Percentiles rank a stretch among this genome's conserved stretches.
phyloP scores from a whole-genome alignment of 1,140 invertebrate species.

The Rhynchophorus ferrugineus region DNA sequence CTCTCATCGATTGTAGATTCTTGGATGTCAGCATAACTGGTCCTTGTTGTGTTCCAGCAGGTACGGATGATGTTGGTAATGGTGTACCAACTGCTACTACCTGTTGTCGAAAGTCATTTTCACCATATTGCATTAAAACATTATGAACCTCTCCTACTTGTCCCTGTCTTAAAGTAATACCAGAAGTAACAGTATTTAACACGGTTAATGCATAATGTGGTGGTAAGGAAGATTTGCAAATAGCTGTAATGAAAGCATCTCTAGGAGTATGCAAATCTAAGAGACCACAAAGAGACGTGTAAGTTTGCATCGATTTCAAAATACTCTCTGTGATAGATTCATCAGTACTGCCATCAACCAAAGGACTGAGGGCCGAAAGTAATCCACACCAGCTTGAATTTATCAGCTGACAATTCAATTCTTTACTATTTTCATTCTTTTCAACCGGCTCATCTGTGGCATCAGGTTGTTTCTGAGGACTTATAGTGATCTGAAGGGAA shows the following conservation, averaged over 20 bases:
- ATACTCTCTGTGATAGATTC: constrained; percentile 84
- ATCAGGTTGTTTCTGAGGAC: constrained; percentile 43
- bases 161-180: constrained; percentile 40
- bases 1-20: constrained; percentile 93
- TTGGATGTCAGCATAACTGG: constrained; percentile 98
- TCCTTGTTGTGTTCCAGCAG: constrained; percentile 73
- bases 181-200: constrained; percentile 56
- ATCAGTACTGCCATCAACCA: constrained; percentile 93
- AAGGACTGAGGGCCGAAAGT: constrained; percentile 79
- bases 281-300: constrained; percentile 71
- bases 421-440: constrained; percentile 46
- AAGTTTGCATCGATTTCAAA: constrained; percentile 82
- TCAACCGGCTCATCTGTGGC: constrained; percentile 27
- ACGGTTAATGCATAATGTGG: constrained; percentile 90
- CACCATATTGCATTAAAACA: constrained; percentile 40
- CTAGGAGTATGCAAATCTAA: constrained; percentile 65
- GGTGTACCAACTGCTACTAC: constrained; percentile 92
- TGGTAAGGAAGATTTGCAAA: constrained; percentile 91
- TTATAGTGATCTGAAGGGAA: constrained; percentile 65
- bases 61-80: constrained; percentile 73
- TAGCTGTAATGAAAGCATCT: constrained; percentile 87
- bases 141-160: constrained; percentile 20
- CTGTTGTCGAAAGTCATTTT: constrained; percentile 71
- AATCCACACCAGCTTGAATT: constrained; percentile 94
- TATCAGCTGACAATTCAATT: constrained; percentile 69